Conservation (phyloP, 1,140 invertebrate genomes). For the Penaeus japonicus region DNA sequence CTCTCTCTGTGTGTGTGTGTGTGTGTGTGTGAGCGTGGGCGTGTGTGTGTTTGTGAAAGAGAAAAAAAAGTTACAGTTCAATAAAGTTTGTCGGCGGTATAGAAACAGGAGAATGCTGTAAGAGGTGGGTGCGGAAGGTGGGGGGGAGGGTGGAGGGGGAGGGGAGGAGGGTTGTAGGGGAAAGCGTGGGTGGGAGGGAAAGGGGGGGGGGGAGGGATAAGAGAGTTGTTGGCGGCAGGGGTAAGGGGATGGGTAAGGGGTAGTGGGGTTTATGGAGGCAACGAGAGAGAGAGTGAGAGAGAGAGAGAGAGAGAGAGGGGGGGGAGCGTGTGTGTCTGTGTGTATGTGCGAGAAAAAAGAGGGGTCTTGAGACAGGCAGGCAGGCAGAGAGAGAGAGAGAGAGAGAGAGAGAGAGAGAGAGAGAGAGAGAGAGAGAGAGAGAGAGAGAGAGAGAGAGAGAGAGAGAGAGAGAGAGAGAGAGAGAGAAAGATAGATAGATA, state of each 20-base stretch:
- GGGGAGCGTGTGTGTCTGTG: too few relatives aligned
- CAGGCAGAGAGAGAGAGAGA: not conserved
- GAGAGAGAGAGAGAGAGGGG: not conserved
- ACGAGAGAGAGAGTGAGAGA: not conserved
- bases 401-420: not conserved
- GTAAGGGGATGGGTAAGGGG: not conserved
- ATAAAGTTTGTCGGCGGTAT: not conserved
- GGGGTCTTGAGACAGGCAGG: not conserved
- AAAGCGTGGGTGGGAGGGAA: not conserved
- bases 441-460: not conserved
- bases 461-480: not conserved
- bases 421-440: not conserved
- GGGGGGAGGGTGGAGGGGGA: not conserved
- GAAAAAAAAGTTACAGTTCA: not conserved
- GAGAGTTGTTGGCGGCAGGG: not conserved
- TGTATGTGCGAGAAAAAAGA: too few relatives aligned
- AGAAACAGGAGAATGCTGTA: not conserved
- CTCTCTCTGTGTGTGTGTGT: not conserved
- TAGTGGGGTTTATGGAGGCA: not conserved
- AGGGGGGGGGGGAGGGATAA: not conserved
- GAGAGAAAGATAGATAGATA: not conserved
- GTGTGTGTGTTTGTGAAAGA: not conserved
- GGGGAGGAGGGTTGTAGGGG: not conserved
- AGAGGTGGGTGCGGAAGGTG: not conserved
- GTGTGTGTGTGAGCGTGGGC: not conserved